These are phyloP conservation scores for Troides aeacus DNA, from an alignment of 2,888 invertebrate genomes.

Conservation along the genomic window DNA sequence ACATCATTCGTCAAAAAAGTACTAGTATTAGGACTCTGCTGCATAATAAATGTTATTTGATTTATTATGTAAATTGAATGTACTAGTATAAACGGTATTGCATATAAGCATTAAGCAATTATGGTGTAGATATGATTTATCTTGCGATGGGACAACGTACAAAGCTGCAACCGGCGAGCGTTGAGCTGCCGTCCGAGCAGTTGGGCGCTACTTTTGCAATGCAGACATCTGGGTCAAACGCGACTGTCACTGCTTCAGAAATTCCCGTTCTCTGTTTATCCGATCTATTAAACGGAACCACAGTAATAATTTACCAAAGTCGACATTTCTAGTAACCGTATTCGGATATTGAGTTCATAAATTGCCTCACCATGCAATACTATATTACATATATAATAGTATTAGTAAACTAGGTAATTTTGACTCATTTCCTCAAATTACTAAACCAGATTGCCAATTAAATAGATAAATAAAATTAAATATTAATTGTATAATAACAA, in stretches of 20 bases:
- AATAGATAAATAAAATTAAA: background rate
- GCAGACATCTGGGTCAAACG: constrained; percentile 41
- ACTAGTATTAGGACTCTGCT: background rate
- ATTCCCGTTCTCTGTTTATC: constrained; percentile 40
- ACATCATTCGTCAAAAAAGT: too few species aligned
- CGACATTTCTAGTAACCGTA: background rate
- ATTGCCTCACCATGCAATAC: background rate
- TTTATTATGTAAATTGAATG: background rate
- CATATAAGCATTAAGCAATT: constrained; percentile 11
- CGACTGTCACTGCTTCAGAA: constrained; percentile 42
- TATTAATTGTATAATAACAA: constrained; percentile 11
- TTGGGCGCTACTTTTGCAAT: constrained; percentile 40
- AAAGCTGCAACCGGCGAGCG: constrained; percentile 34
- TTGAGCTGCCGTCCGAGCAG: constrained; percentile 36
- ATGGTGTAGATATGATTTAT: constrained; percentile 4
- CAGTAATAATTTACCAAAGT: constrained; percentile 2
- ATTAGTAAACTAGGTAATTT: background rate
- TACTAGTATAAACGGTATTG: background rate
- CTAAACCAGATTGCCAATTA: background rate
- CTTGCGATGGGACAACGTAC: constrained; percentile 24
- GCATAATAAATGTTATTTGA: background rate
- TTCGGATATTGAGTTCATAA: background rate
- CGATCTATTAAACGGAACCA: constrained; percentile 38
- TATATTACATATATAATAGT: background rate
- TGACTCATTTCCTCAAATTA: too few species aligned